Base-by-base conservation (phyloP, 2,113 vertebrate genomes). In the Pandion haliaetus region DNA sequence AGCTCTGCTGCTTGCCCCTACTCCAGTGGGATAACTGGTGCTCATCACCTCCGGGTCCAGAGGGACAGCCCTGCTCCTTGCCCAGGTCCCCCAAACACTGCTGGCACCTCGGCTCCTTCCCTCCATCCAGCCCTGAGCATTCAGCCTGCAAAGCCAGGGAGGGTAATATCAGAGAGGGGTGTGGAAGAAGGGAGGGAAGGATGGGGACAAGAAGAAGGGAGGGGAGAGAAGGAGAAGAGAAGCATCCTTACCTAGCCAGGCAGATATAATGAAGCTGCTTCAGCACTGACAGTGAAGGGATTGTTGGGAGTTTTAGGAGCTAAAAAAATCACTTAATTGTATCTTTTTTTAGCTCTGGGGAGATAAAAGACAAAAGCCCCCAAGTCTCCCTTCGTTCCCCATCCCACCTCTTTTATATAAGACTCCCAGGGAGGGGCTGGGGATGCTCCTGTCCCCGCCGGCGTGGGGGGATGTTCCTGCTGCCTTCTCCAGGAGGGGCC, bases 281-380 rank as follows among this genome's bases (percentile, higher is more conserved):
- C 82, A 24, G 70, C 16, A 10, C 86, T 66, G 85, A 58, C 87
- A 74, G 88, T n/a, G 44, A 78, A 58, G 81, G 65, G 52, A 62
- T 76, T 86, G 61, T 79, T 93, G 94, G 79, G 87, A 78, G 71
- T 49, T 94, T 93, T 61, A 59, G 85, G 85, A 81, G 82, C 69
- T 84, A 12, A 61, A 92, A 94, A 85, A 90, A 90, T 77, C 18
- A 2, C 80, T 88, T 76, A 90, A 95, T 93, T 93, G 91, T 55
- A 15, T 73, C 91, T 71, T 47, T 69, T 86, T 96, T 94, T 91
- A 88, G 79, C 78, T 83, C 49, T 15, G 63, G 50, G 50, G 72
- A 96, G 59, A 86, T 31, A 83, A 86, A 91, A 93, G 83, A 78
- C 58, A 17, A 42, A 73, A 72, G 24, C 17, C 29, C 54, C 36